phyloP scores from a whole-genome alignment of 2,113 vertebrate species.

The Falco punctatus region DNA sequence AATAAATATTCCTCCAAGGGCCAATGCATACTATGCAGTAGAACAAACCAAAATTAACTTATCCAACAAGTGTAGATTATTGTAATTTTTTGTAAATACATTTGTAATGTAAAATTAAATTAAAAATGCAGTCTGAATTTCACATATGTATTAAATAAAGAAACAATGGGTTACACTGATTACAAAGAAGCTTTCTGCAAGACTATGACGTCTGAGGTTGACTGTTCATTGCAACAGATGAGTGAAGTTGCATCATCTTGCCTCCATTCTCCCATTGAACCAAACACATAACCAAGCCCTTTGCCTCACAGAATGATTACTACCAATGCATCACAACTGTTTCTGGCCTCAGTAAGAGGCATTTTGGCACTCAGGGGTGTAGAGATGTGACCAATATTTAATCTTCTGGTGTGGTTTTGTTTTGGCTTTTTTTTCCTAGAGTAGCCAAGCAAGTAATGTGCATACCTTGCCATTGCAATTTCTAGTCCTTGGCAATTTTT shows the following conservation, averaged over 20 bases:
- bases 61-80: not conserved
- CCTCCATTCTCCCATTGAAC: not conserved
- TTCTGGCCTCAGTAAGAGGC: not conserved
- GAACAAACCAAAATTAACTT: not conserved
- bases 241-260: not conserved
- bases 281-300: not conserved
- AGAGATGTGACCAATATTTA: not conserved
- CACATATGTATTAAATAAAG: not conserved
- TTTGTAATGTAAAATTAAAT: too few species aligned
- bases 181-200: not conserved
- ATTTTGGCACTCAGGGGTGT: not conserved
- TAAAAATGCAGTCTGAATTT: not conserved
- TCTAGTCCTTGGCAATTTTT: not conserved
- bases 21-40: not conserved
- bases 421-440: not conserved
- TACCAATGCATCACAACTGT: not conserved
- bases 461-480: not conserved
- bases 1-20: not conserved
- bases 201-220: not conserved
- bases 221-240: not conserved
- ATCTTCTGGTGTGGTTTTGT: not conserved
- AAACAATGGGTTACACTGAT: not conserved
- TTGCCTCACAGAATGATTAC: accelerated
- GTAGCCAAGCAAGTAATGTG: not conserved
- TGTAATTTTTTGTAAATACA: too few species aligned